Base-by-base conservation (phyloP, 2,888 invertebrate genomes). In the Heliconius aoede region DNA sequence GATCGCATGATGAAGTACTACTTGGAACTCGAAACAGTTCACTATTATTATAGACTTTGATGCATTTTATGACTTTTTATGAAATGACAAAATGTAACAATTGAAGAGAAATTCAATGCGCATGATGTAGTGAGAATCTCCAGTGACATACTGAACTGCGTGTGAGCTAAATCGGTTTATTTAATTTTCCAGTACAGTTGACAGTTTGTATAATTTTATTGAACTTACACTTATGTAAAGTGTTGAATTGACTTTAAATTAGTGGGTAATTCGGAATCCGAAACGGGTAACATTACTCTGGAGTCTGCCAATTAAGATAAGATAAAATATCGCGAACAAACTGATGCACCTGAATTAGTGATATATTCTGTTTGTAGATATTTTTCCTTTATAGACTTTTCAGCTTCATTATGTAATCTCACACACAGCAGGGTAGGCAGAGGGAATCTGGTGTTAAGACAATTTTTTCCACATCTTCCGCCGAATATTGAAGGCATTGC, bases 1-100 rank as follows among this genome's bases (percentile, higher is more conserved):
- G 80, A 78, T 80, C 76, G 76, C 79, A 77, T 79, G 78, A 79
- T 81, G 76, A 80, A 61, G 67, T 72, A 36, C 71, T 72, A 72
- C 75, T 76, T 72, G 64, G 58, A 64, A 74, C 30, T 75, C 40
- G 30, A 21, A 76, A 78, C 72, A 71, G 65, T 32, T n/a, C 71
- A 61, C 24, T 67, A 67, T 72, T 65, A 58, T 58, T 72, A 40
- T 60, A 58, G 28, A 30, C 21, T 65, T 36, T 60, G 51, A 58
- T 74, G 61, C 55, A 65, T 76, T 58, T 71, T 55, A 71, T 51
- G 55, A 26, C 11, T 64, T 51, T 73, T 65, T 36, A 18, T 72
- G 28, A 55, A 30, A 55, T 55, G 15, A 55, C 55, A n/a, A 15
- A 69, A 30, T 69, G 18, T 72, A 28, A 72, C 72, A 60, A 60